Base-by-base conservation (phyloP, 2,888 invertebrate species). In the Holacanthella duospinosa region DNA sequence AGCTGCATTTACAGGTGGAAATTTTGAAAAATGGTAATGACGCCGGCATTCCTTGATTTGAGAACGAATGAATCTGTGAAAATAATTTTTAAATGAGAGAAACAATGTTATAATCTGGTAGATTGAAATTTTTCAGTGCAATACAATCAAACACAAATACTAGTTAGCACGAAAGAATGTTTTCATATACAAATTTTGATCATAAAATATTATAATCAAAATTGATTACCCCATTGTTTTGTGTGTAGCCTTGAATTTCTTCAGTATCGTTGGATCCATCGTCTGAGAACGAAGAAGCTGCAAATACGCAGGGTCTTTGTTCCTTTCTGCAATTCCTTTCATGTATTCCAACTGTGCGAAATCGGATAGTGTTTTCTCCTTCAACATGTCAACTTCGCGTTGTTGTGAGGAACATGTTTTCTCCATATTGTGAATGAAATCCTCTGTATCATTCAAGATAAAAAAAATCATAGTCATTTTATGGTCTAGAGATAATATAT, bases 341-440 rank as follows among this genome's bases (percentile, higher is more conserved):
- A 77, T 77, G 61, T 79, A 78, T 70, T 78, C 78, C 1, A 75
- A 66, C 71, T 76, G 75, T 2, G 76, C 76, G 60, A 76, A 76
- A 59, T 75, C 71, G 62, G 78, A 78, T 28, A 85, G 74, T 43
- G 82, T 74, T 54, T 79, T 76, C 61, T 82, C 80, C 73, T 82
- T 83, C 63, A 83, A 75, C 1, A 77, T 76, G 67, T 80, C 78
- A 1, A 87, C 81, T 74, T 88, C 87, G 48, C 80, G 78, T 53
- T 80, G 81, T 69, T 86, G 81, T 43, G 80, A 79, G 62, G 78
- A 76, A 2, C 82, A 84, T 2, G 82, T 84, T 66, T 85, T 84
- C 24, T 79, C 79, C 29, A 87, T 80, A 64, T 85, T 85, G 53
- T 80, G 79, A 29, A 82, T 78, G 74, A 87, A 85, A 59, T 81